Percentiles rank a stretch among this genome's conserved stretches.
Conservation (phyloP, 2,888 invertebrate species). For the Sepioteuthis lessoniana region DNA sequence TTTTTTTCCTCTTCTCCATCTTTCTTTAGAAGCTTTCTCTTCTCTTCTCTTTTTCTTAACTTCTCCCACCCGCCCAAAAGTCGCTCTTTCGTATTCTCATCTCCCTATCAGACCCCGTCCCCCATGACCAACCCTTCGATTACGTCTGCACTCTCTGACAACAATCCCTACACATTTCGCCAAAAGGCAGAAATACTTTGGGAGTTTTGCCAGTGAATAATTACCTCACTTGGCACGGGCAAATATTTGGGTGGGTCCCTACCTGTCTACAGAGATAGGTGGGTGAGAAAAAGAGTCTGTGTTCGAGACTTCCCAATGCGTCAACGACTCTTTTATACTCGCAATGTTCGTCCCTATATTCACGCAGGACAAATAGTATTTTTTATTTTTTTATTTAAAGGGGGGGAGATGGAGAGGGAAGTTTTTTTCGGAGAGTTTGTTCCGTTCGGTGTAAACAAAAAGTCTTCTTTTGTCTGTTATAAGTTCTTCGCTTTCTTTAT, state of each 20-base stretch:
- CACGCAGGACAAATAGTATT: background rate
- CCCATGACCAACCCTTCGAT: background rate
- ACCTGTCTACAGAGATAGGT: background rate
- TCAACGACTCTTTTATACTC: background rate
- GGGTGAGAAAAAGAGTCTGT: background rate
- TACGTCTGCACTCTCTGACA: background rate
- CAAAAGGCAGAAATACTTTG: constrained; percentile 33
- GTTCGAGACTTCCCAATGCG: background rate
- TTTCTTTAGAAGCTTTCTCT: background rate
- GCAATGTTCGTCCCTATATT: background rate
- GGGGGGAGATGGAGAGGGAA: too few species aligned
- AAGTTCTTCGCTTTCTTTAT: too few species aligned
- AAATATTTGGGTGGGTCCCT: background rate
- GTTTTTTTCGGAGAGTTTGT: too few species aligned
- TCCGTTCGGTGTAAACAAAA: too few species aligned
- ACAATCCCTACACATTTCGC: background rate
- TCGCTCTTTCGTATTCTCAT: background rate
- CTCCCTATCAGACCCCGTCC: background rate
- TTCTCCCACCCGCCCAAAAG: background rate
- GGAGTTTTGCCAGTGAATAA: constrained; percentile 14
- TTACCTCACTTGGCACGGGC: background rate
- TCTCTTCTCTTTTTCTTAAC: background rate
- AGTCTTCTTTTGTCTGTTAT: too few species aligned
- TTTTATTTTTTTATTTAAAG: too few species aligned
- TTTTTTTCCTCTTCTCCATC: background rate